These are phyloP conservation scores for Epsilonema sp. DNA, from an alignment of 2,888 invertebrate species.

Conservation along the genomic window DNA sequence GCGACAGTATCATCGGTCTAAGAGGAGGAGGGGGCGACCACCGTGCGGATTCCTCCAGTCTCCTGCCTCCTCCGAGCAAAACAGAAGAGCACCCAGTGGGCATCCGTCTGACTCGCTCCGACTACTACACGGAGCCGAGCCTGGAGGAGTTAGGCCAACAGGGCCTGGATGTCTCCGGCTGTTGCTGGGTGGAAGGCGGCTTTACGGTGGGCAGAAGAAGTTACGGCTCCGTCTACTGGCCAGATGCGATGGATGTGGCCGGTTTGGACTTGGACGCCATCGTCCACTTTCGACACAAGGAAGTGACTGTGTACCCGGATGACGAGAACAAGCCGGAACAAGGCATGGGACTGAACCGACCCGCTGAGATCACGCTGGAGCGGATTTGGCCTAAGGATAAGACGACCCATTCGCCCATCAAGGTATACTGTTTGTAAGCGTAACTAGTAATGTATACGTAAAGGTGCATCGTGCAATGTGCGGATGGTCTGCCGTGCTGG, in stretches of 20 bases:
- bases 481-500: too few species aligned
- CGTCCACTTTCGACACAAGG: slow-evolving; percentile 81
- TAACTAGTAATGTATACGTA: too few species aligned
- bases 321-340: slow-evolving; percentile 71
- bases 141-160: slow-evolving; percentile 64
- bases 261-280: slow-evolving; percentile 31
- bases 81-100: too few species aligned
- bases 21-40: not conserved
- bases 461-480: not conserved
- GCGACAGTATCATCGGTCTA: too few species aligned
- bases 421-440: slow-evolving; percentile 34
- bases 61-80: too few species aligned
- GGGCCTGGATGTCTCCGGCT: slow-evolving; percentile 23
- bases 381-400: slow-evolving; percentile 84
- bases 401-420: slow-evolving; percentile 53
- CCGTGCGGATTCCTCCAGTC: too few species aligned
- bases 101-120: slow-evolving; percentile 51
- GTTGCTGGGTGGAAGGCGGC: slow-evolving; percentile 22
- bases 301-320: slow-evolving; percentile 75
- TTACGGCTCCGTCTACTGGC: slow-evolving; percentile 36
- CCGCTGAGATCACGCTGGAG: slow-evolving; percentile 53
- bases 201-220: slow-evolving; percentile 33
- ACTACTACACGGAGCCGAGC: slow-evolving; percentile 75
- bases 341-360: slow-evolving; percentile 67
- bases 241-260: slow-evolving; percentile 30